A percentile compares a stretch with the other conserved stretches of the same genome.
Conservation (phyloP, 1,140 invertebrate genomes). For the Rhynchophorus ferrugineus region DNA sequence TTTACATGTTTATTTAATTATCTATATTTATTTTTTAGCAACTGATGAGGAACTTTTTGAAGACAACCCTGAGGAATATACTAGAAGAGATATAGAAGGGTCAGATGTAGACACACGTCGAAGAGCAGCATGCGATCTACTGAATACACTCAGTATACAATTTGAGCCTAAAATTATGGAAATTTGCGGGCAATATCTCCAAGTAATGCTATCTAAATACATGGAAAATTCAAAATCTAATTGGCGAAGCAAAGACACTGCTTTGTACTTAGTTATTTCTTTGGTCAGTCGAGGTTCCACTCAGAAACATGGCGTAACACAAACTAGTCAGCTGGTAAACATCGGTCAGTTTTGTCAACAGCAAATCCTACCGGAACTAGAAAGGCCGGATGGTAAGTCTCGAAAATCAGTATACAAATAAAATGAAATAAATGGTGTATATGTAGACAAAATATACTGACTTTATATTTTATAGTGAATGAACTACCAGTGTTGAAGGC, state of each 20-base stretch:
- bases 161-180: conserved; percentile 90
- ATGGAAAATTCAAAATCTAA: conserved; percentile 61
- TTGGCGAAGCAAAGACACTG: conserved; percentile 94
- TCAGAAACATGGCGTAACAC: conserved; percentile 82
- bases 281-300: conserved; percentile 88
- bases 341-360: conserved; percentile 78
- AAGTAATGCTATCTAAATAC: conserved; percentile 73
- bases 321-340: conserved; percentile 82
- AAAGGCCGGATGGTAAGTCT: conserved; percentile 58
- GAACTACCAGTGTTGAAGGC: conserved; percentile 87
- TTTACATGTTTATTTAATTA: not conserved
- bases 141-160: conserved; percentile 77
- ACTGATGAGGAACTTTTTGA: conserved; percentile 95
- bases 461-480: conserved; percentile 57
- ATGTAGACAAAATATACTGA: too few relatives aligned
- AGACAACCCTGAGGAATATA: conserved; percentile 97
- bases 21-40: conserved; percentile 47
- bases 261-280: conserved; percentile 92
- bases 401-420: not conserved
- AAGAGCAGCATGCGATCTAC: conserved; percentile 91
- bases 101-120: conserved; percentile 96
- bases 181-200: conserved; percentile 85
- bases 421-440: conserved; percentile 6
- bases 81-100: conserved; percentile 93
- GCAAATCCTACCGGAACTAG: conserved; percentile 81